A percentile compares a stretch with the other conserved stretches of the same genome.
phyloP scores from a whole-genome alignment of 2,113 vertebrate species.

The Hippolais icterina region DNA sequence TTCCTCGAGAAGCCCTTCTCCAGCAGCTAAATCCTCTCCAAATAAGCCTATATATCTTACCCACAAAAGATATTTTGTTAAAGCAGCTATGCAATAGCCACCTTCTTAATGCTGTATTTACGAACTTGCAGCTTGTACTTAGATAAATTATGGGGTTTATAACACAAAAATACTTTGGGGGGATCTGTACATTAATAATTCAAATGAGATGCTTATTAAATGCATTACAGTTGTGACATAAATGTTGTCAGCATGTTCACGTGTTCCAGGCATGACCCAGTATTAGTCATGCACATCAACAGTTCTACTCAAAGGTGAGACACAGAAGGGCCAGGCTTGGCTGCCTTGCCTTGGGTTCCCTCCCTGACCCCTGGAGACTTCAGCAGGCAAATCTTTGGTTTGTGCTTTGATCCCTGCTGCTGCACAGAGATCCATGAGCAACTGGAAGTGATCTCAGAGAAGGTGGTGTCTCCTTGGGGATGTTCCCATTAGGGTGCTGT shows the following conservation, averaged over 20 bases:
- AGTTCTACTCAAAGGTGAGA: not conserved
- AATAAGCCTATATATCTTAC: slow-evolving; percentile 36
- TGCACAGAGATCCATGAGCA: not conserved
- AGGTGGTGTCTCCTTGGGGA: not conserved
- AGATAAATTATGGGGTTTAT: slow-evolving; percentile 59
- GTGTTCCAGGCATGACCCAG: not conserved
- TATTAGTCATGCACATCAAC: not conserved
- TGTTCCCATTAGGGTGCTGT: fast-evolving
- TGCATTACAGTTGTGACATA: slow-evolving; percentile 26
- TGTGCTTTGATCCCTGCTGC: not conserved
- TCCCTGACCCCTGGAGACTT: not conserved
- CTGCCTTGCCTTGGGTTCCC: not conserved
- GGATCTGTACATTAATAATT: slow-evolving; percentile 52
- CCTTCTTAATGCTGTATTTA: slow-evolving; percentile 49
- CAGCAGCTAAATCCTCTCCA: slow-evolving; percentile 33
- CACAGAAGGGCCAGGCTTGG: not conserved
- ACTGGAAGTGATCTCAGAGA: not conserved
- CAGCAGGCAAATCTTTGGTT: not conserved
- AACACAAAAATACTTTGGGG: slow-evolving; percentile 3
- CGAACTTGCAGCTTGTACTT: slow-evolving; percentile 35
- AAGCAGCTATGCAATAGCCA: slow-evolving; percentile 48
- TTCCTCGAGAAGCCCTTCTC: not conserved
- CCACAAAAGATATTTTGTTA: slow-evolving; percentile 40
- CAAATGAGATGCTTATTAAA: slow-evolving; percentile 56
- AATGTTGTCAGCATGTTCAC: slow-evolving; percentile 14